phyloP scores from a whole-genome alignment of 2,113 vertebrate species.

The Lates calcarifer region DNA sequence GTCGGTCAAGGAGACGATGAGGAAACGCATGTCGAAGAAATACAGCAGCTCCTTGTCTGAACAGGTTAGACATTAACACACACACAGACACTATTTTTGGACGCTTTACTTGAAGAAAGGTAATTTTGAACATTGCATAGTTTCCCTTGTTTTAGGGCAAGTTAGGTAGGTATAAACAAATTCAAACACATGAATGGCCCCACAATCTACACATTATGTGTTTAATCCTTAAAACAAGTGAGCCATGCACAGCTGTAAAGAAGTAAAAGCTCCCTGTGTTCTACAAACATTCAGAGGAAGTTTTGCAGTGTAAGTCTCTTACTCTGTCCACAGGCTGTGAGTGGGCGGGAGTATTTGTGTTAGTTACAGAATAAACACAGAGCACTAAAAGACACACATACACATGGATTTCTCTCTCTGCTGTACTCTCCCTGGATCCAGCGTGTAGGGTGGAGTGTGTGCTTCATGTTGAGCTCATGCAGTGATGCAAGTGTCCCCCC shows the following conservation, averaged over 20 bases:
- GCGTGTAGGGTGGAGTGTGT: conserved; percentile 61
- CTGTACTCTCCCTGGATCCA: conserved; percentile 45
- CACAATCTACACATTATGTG: conserved; percentile 19
- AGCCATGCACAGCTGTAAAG: conserved; percentile 20
- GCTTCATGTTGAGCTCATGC: conserved; percentile 63
- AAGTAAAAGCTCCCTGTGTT: conserved; percentile 20
- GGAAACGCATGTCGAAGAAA: conserved; percentile 98
- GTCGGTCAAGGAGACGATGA: conserved; percentile 99
- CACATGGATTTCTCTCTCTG: conserved; percentile 33
- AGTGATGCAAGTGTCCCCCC: conserved; percentile 74
- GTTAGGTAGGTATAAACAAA: not conserved
- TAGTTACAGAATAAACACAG: conserved; percentile 79
- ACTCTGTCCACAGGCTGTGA: conserved; percentile 61
- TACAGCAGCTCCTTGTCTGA: conserved; percentile 95
- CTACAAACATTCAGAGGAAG: conserved; percentile 62
- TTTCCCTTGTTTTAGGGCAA: not conserved
- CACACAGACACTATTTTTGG: not conserved
- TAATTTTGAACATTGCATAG: not conserved
- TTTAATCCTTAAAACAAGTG: not conserved
- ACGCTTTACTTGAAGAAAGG: not conserved
- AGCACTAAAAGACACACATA: conserved; percentile 33
- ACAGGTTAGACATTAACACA: conserved; percentile 86
- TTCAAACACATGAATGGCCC: conserved; percentile 5
- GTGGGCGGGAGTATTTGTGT: conserved; percentile 77
- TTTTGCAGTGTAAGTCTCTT: conserved; percentile 57